Percentiles rank a stretch among this genome's conserved stretches.
Conservation (phyloP, 2,113 vertebrate genomes). For the Pachyramphus minor region DNA sequence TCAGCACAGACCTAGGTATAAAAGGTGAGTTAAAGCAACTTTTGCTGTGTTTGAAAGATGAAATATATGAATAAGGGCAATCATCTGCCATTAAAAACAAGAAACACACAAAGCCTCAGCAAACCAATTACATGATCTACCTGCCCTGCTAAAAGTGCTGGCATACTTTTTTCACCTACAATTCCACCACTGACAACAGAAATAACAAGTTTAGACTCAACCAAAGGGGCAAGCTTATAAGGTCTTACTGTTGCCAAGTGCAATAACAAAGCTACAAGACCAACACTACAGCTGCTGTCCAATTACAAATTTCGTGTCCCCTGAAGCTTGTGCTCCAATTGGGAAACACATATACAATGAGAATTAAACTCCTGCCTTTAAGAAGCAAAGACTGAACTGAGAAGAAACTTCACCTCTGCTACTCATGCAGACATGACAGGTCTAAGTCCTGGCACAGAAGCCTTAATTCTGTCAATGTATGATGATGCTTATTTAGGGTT, state of each 20-base stretch:
- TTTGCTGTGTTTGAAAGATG: neutral
- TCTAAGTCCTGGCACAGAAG: neutral
- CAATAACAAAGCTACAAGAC: neutral
- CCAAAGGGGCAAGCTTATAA: neutral
- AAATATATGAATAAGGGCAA: neutral
- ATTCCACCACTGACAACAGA: neutral
- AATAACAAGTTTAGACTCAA: neutral
- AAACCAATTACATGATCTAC: neutral
- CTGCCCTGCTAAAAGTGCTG: neutral
- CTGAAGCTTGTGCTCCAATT: neutral
- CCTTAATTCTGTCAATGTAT: neutral
- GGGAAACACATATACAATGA: accelerated
- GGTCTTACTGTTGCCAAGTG: neutral
- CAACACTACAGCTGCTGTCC: neutral
- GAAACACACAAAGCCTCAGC: neutral
- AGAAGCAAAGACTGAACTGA: neutral
- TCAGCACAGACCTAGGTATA: neutral
- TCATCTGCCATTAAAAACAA: accelerated
- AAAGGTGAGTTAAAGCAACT: neutral
- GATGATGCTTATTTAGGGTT: neutral
- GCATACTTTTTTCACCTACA: neutral
- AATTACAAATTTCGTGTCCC: neutral
- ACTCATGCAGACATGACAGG: neutral
- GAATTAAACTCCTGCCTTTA: neutral
- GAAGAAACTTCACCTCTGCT: neutral